Base-by-base conservation (phyloP, 2,113 vertebrate species). In the Merops nubicus region DNA sequence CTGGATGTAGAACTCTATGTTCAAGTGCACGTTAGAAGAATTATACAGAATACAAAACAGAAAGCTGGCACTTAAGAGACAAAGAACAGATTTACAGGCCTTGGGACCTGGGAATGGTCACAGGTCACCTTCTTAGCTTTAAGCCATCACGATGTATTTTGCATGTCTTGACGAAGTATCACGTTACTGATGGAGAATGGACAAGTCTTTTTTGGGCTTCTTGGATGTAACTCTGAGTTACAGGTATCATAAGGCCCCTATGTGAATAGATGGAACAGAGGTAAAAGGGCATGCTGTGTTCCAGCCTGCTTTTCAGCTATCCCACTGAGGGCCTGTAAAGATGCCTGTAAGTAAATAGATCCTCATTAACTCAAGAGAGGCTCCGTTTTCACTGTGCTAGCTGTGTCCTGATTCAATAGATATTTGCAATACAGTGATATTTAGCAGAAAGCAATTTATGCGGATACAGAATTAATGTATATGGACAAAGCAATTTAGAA, bases 241-340 rank as follows among this genome's bases (percentile, higher is more conserved):
- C 56, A 57, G 26, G 6, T 68, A 80, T 69, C 4, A 2, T 45
- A 77, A 91, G 7, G 16, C 9, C 33, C 16, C 50, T 65, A 14
- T 10, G 6, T 80, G 59, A 92, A 80, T 59, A 95, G 86, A 70
- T 84, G 50, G 72, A 96, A 62, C 36, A 89, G 74, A 95, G 76
- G 89, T 77, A 72, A 86, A 54, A n/a, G 23, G 76, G 4, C 57
- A 65, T 26, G 72, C 67, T 96, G 83, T 65, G 63, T 89, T 95
- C 77, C 45, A 92, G 54, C 76, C 59, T 77, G 23, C 31, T 92
- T 95, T 86, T 5, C 7, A 87, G 45, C 45, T 38, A 42, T 62
- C 64, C 50, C 31, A 81, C 59, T 45, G 80, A 77, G 51, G 54
- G 70, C 42, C 9, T 45, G 38, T 18, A 88, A 85, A 78, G 33